A percentile compares a stretch with the other conserved stretches of the same genome.
phyloP scores from a whole-genome alignment of 1,140 invertebrate genomes.

The Drosophila micromelanica region DNA sequence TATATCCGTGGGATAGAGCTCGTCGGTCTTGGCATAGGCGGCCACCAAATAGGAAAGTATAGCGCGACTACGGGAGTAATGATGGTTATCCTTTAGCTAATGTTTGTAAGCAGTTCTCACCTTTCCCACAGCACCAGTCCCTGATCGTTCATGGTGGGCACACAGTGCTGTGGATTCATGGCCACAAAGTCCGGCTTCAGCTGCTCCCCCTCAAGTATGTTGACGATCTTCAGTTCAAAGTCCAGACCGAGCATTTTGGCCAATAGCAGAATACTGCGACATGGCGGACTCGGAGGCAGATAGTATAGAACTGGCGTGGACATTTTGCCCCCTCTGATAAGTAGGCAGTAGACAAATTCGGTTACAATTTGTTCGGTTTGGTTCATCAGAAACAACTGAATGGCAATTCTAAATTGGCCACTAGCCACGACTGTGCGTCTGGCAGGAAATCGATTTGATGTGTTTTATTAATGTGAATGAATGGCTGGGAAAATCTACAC shows the following conservation, averaged over 20 bases:
- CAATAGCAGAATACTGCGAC: conserved; percentile 85
- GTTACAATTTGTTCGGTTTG: conserved; percentile 79
- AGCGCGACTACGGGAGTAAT: conserved; percentile 86
- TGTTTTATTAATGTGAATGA: conserved; percentile 62
- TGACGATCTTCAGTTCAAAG: conserved; percentile 85
- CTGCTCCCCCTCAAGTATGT: conserved; percentile 86
- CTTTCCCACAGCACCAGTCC: conserved; percentile 87
- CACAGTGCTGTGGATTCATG: conserved; percentile 88
- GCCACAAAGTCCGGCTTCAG: conserved; percentile 85
- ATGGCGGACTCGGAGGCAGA: conserved; percentile 85
- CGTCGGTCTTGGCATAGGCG: conserved; percentile 88
- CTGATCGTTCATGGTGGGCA: conserved; percentile 89
- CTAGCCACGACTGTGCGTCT: background rate
- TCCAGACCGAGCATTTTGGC: conserved; percentile 86
- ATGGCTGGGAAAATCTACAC: conserved; percentile 23
- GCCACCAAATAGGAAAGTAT: conserved; percentile 90
- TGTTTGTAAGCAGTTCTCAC: conserved; percentile 59
- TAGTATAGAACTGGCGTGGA: conserved; percentile 87
- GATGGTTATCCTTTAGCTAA: background rate
- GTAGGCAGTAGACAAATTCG: conserved; percentile 82
- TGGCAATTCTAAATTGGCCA: conserved; percentile 11
- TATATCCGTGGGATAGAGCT: conserved; percentile 89
- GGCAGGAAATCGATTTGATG: conserved; percentile 67
- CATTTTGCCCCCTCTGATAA: conserved; percentile 82
- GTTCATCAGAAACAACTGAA: conserved; percentile 60